phyloP scores from a whole-genome alignment of 2,888 invertebrate genomes.

The Cremastinae sp. region DNA sequence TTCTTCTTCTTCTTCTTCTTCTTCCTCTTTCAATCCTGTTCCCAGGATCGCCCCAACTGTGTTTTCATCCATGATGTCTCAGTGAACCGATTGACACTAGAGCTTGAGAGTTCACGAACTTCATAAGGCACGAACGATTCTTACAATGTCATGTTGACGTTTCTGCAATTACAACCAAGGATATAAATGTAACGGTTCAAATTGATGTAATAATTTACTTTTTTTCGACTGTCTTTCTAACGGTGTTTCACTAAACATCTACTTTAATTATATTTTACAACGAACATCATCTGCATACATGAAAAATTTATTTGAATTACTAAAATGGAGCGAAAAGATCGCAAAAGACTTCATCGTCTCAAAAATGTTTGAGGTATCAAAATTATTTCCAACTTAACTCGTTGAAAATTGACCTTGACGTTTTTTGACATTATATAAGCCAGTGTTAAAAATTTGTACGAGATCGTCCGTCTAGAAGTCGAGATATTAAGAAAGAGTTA shows the following conservation, averaged over 20 bases:
- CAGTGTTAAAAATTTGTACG: too few relatives aligned
- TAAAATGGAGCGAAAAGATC: too few relatives aligned
- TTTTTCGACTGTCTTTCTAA: not conserved
- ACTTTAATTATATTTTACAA: not conserved
- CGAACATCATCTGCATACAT: too few relatives aligned
- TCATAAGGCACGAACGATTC: slow-evolving; percentile 29
- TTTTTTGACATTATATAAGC: too few relatives aligned
- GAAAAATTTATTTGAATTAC: too few relatives aligned
- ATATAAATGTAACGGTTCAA: slow-evolving; percentile 16
- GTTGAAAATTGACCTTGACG: too few relatives aligned
- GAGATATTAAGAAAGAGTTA: too few relatives aligned
- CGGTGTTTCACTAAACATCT: not conserved
- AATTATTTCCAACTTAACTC: too few relatives aligned
- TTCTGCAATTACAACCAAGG: slow-evolving; percentile 26
- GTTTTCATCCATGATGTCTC: not conserved
- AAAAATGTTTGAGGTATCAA: too few relatives aligned
- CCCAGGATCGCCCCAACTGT: slow-evolving; percentile 11
- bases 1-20: too few relatives aligned
- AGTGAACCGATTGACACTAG: slow-evolving; percentile 13
- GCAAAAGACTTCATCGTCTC: too few relatives aligned
- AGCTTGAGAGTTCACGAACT: slow-evolving; percentile 32
- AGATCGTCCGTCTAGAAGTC: too few relatives aligned
- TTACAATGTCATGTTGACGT: slow-evolving; percentile 24
- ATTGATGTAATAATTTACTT: slow-evolving; percentile 6
- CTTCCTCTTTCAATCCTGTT: slow-evolving; percentile 31